Conservation (phyloP, 2,113 vertebrate species). For the Gallinago paraguaiae region DNA sequence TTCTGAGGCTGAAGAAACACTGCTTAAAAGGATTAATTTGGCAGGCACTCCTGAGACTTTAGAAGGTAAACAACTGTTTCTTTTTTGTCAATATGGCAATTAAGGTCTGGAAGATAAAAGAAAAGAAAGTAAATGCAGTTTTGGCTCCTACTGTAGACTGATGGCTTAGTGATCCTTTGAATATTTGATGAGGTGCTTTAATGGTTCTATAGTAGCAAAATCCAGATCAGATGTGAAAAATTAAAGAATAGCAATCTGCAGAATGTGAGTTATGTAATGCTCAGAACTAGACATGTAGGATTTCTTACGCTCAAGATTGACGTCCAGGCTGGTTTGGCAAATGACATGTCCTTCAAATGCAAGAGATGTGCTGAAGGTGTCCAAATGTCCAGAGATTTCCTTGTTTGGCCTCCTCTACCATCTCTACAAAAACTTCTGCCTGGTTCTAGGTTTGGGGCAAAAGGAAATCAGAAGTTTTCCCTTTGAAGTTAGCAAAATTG, state of each 20-base stretch:
- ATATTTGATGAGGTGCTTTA: conserved; percentile 57
- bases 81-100: conserved; percentile 82
- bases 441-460: background rate
- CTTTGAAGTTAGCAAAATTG: fast-evolving
- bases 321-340: background rate
- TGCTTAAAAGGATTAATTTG: conserved; percentile 81
- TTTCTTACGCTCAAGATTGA: background rate
- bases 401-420: background rate
- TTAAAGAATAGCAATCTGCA: background rate
- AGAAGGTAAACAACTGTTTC: conserved; percentile 83
- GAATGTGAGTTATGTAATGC: background rate
- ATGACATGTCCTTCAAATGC: background rate
- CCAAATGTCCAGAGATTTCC: background rate
- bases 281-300: background rate
- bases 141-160: conserved; percentile 72
- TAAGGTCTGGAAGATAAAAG: conserved; percentile 78
- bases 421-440: background rate
- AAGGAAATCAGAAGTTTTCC: background rate
- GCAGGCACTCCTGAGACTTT: conserved; percentile 75
- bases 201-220: conserved; percentile 45
- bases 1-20: conserved; percentile 72
- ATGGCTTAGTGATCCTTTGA: conserved; percentile 62
- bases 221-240: background rate
- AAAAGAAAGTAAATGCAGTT: conserved; percentile 73
- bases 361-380: background rate